These are phyloP conservation scores for Elanus axillaris DNA, from an alignment of 2,113 vertebrate species.

Conservation along the genomic window DNA sequence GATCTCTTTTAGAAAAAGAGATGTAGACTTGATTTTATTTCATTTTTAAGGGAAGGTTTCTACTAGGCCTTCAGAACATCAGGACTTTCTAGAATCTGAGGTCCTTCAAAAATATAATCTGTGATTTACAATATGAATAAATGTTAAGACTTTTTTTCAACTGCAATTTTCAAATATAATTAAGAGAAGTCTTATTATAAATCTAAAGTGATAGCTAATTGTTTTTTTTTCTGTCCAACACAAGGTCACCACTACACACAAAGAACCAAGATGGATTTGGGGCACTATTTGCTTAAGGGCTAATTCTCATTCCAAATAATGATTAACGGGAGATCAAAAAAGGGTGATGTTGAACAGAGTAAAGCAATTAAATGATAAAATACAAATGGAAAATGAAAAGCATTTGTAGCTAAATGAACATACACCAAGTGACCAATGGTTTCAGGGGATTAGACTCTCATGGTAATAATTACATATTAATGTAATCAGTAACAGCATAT, in stretches of 20 bases:
- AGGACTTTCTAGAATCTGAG: background rate
- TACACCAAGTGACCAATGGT: background rate
- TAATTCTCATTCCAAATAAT: slow-evolving; percentile 52
- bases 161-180: background rate
- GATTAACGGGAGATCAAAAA: slow-evolving; percentile 41
- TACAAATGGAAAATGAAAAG: slow-evolving; percentile 10
- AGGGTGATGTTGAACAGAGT: background rate
- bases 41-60: background rate
- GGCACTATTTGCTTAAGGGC: slow-evolving; percentile 36
- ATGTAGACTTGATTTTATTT: background rate
- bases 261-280: slow-evolving; percentile 30
- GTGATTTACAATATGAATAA: background rate
- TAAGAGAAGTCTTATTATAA: background rate
- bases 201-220: background rate
- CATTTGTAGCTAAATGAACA: slow-evolving; percentile 6
- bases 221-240: background rate
- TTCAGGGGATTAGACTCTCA: background rate
- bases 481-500: background rate
- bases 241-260: background rate
- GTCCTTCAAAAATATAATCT: background rate
- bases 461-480: slow-evolving; percentile 17
- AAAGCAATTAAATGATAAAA: slow-evolving; percentile 56
- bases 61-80: background rate
- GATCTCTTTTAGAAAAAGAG: background rate
- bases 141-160: background rate